These are phyloP conservation scores for Salvator merianae DNA, from an alignment of 2,113 vertebrate genomes.

Conservation along the genomic window DNA sequence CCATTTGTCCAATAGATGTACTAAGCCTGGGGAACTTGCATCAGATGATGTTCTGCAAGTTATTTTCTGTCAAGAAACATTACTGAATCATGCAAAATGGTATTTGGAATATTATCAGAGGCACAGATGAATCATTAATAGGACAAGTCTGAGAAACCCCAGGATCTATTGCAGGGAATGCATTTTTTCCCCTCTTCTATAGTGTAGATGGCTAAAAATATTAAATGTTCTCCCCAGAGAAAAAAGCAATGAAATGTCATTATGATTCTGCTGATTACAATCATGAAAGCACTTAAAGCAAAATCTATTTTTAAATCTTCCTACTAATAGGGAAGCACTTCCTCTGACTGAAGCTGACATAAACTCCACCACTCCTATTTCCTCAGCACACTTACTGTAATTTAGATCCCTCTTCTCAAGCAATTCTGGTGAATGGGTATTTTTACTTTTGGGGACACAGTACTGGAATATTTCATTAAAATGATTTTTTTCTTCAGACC, in stretches of 20 bases:
- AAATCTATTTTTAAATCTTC: conserved; percentile 2
- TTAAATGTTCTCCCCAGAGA: not conserved
- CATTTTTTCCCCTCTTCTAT: conserved; percentile 3
- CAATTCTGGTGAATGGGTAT: not conserved
- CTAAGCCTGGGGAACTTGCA: no score
- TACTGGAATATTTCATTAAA: not conserved
- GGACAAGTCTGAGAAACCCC: conserved; percentile 15
- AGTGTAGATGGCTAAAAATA: no score
- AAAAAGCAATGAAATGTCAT: conserved; percentile 16
- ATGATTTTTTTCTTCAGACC: not conserved
- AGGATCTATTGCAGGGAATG: not conserved
- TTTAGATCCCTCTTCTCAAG: conserved; percentile 3
- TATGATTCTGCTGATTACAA: not conserved
- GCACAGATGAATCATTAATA: not conserved
- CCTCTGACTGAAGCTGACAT: not conserved
- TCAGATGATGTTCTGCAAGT: not conserved
- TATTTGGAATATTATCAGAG: conserved; percentile 5
- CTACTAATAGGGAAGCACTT: not conserved
- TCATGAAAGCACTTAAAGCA: conserved; percentile 17
- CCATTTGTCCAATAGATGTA: not conserved
- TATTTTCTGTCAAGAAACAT: not conserved
- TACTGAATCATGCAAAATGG: not conserved
- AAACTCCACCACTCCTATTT: not conserved
- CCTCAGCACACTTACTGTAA: not conserved
- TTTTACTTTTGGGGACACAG: not conserved